phyloP scores from a whole-genome alignment of 2,113 vertebrate genomes.

The Chunga burmeisteri region DNA sequence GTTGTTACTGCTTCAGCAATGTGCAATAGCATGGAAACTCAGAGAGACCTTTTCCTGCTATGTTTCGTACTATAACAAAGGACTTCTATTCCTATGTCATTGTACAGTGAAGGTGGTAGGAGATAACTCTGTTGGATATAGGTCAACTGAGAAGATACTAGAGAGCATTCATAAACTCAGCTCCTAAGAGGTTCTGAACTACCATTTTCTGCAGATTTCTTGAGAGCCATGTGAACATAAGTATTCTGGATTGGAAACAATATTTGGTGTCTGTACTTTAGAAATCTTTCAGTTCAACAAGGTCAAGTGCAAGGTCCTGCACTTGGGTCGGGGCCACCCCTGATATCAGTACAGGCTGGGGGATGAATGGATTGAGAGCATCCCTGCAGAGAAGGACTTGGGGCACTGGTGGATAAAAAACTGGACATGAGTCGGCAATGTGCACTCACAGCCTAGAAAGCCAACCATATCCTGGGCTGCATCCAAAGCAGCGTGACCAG shows the following conservation, averaged over 20 bases:
- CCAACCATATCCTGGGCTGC: not conserved
- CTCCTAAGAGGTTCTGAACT: not conserved
- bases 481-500: not conserved
- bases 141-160: not conserved
- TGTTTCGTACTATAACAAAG: not conserved
- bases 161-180: not conserved
- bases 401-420: too few relatives aligned
- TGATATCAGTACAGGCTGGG: too few relatives aligned
- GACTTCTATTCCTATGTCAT: not conserved
- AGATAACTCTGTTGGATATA: not conserved
- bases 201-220: not conserved
- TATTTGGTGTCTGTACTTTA: not conserved
- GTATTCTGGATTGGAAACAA: not conserved
- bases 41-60: not conserved
- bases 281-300: not conserved
- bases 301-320: too few relatives aligned
- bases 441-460: not conserved
- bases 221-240: not conserved
- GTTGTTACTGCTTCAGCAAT: not conserved
- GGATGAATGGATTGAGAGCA: too few relatives aligned
- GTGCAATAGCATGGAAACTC: not conserved
- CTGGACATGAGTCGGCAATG: not conserved
- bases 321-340: too few relatives aligned
- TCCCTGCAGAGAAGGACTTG: too few relatives aligned
- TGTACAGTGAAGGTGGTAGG: not conserved